Evolutionary conservation across 2,888 invertebrate genomes (phyloP).

Genomic region (Epiblema foenella): DNA sequence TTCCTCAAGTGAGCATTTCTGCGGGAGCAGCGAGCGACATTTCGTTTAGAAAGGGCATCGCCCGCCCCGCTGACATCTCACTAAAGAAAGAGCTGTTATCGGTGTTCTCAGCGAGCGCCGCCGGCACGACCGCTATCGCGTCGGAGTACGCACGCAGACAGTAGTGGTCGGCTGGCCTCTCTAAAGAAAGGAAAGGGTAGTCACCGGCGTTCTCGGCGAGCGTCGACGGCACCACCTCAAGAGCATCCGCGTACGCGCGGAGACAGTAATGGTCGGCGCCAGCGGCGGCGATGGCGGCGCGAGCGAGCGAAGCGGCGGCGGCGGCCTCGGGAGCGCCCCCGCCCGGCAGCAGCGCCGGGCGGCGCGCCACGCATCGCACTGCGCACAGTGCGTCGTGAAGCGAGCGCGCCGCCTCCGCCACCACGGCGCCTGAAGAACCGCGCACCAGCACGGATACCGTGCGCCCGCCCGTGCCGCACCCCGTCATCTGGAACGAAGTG

Average conservation of each 20-base stretch:
- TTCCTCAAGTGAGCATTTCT: too few relatives aligned
- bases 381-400: constrained; percentile 96
- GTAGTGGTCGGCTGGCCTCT: constrained; percentile 98
- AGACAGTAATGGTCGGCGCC: constrained; percentile 98
- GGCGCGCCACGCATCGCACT: constrained; percentile 97
- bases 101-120: constrained; percentile 80
- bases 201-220: constrained; percentile 80
- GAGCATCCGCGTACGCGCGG: constrained; percentile 97
- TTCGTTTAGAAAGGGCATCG: too few relatives aligned
- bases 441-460: constrained; percentile 97
- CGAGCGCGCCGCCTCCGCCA: constrained; percentile 96
- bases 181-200: constrained; percentile 2
- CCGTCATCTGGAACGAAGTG: constrained; percentile 93
- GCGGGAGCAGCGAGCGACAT: too few relatives aligned
- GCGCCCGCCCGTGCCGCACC: constrained; percentile 93
- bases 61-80: too few relatives aligned
- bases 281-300: constrained; percentile 91
- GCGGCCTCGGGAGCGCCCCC: constrained; percentile 99
- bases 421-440: constrained; percentile 92
- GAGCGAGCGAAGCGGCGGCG: constrained; percentile 92
- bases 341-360: constrained; percentile 95
- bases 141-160: constrained; percentile 98
- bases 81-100: constrained; percentile 54
- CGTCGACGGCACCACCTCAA: constrained; percentile 89
- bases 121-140: constrained; percentile 91